Evolutionary conservation across 2,888 invertebrate genomes (phyloP).

Genomic region (Drosophila siamana): DNA sequence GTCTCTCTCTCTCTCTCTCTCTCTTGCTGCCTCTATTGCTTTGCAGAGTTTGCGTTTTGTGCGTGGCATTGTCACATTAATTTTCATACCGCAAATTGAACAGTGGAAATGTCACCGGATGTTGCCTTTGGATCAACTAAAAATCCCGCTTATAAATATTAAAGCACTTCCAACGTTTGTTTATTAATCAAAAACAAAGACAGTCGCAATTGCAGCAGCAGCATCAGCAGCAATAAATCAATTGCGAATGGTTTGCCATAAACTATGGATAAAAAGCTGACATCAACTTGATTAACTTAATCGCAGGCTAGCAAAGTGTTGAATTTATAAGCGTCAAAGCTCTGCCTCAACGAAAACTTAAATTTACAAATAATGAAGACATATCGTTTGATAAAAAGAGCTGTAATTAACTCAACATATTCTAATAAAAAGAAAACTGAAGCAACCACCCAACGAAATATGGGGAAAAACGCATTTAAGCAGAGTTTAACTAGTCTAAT

Average conservation of each 20-base stretch:
- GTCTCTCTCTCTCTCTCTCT: background rate
- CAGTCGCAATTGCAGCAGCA: background rate
- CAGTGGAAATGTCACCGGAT: conserved; percentile 10
- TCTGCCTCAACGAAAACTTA: too few species aligned
- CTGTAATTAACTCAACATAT: too few species aligned
- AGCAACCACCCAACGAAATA: too few species aligned
- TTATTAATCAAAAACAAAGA: background rate
- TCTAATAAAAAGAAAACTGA: too few species aligned
- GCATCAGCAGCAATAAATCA: background rate
- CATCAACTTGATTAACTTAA: too few species aligned
- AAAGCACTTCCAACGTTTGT: background rate
- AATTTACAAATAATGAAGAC: too few species aligned
- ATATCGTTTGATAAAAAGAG: too few species aligned
- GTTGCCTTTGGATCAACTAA: background rate
- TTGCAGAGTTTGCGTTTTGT: background rate
- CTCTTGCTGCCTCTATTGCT: background rate
- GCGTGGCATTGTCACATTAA: conserved; percentile 18
- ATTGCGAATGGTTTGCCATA: background rate
- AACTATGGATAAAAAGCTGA: background rate
- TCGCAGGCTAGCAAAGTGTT: too few species aligned
- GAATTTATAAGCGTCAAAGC: too few species aligned
- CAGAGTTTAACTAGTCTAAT: too few species aligned
- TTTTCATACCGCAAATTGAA: conserved; percentile 21
- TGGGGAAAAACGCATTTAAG: too few species aligned
- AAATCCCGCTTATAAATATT: conserved; percentile 18